Evolutionary conservation across 2,888 invertebrate genomes (phyloP).

Genomic region (Aleiodes leptofemur): DNA sequence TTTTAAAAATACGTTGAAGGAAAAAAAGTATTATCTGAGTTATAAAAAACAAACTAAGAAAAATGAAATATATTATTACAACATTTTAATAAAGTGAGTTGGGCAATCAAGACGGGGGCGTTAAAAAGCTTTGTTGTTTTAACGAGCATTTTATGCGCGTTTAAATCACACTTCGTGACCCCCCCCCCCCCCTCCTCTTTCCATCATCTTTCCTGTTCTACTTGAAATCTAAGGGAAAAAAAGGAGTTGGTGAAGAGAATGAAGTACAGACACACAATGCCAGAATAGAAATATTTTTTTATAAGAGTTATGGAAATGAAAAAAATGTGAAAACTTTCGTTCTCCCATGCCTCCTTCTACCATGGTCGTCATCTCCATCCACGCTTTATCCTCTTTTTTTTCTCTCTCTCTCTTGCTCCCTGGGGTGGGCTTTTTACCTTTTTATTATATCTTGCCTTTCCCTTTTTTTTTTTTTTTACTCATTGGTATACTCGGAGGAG

Average conservation of each 20-base stretch:
- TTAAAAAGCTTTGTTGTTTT: conserved; percentile 74
- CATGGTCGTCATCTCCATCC: conserved; percentile 48
- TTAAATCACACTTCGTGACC: conserved; percentile 72
- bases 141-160: conserved; percentile 73
- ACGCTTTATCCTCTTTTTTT: conserved; percentile 50
- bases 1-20: conserved; percentile 46
- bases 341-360: conserved; percentile 44
- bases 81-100: conserved; percentile 74
- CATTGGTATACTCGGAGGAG: conserved; percentile 38
- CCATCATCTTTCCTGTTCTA: conserved; percentile 13
- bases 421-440: conserved; percentile 53
- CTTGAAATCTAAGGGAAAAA: conserved; percentile 46
- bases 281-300: conserved; percentile 72
- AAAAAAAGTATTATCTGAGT: conserved; percentile 11
- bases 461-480: conserved; percentile 25
- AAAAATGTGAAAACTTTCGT: conserved; percentile 73
- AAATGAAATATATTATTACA: conserved; percentile 67
- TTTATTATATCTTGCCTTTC: conserved; percentile 44
- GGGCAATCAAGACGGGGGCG: conserved; percentile 71
- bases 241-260: conserved; percentile 48
- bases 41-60: conserved; percentile 44
- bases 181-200: conserved; percentile 28
- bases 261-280: conserved; percentile 48
- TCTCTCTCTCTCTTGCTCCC: conserved; percentile 53
- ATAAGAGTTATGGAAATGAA: conserved; percentile 69